Conservation (phyloP, 2,797 vertebrate species). For the Sebastes taczanowskii region DNA sequence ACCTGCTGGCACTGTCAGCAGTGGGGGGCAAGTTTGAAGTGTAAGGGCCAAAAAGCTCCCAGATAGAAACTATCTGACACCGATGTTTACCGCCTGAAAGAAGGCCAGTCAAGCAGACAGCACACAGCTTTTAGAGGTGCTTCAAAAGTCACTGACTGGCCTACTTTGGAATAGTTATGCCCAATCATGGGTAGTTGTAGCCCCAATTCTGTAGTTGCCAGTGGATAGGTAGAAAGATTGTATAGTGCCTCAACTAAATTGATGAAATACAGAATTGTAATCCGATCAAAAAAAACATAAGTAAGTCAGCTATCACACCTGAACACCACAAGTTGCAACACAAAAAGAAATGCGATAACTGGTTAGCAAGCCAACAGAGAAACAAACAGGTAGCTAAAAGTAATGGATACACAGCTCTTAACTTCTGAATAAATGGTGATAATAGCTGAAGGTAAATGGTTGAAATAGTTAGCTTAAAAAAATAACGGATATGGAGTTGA, state of each 20-base stretch:
- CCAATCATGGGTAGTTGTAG: not conserved
- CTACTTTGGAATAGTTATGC: not conserved
- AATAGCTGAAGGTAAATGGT: too few relatives aligned
- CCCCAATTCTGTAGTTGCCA: not conserved
- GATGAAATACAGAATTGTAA: not conserved
- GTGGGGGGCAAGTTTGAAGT: conserved; percentile 51
- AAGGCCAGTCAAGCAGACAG: conserved; percentile 20
- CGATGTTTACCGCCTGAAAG: conserved; percentile 13
- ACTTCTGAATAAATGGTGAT: too few relatives aligned
- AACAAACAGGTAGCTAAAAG: not conserved
- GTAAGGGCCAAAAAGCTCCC: conserved; percentile 39
- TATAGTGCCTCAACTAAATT: not conserved
- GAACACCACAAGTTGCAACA: not conserved
- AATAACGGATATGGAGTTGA: too few relatives aligned
- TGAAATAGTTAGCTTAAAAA: too few relatives aligned
- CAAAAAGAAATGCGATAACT: not conserved
- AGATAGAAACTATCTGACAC: conserved; percentile 51
- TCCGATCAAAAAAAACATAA: not conserved
- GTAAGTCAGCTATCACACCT: not conserved
- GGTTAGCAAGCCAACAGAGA: not conserved
- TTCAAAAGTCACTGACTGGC: conserved; percentile 46
- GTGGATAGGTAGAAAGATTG: not conserved
- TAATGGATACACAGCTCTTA: too few relatives aligned
- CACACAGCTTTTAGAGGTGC: conserved; percentile 30
- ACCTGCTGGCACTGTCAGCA: conserved; percentile 56